Evolutionary conservation across 2,797 vertebrate species (phyloP).

Genomic region (Alca torda): DNA sequence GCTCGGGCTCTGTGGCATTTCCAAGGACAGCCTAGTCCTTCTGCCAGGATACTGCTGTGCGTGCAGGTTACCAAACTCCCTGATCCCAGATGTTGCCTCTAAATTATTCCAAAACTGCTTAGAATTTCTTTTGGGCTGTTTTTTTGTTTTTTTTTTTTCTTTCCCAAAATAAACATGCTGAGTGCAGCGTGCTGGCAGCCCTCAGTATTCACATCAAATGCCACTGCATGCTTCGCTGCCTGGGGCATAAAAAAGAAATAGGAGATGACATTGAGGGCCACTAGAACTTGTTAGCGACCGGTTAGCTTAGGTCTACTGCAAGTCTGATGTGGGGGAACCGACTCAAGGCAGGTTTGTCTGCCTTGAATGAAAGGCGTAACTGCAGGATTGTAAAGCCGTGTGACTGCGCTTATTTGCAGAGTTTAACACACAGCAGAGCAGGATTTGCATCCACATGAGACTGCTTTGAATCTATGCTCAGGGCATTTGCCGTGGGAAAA

Average conservation of each 20-base stretch:
- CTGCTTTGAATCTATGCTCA: background rate
- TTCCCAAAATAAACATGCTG: background rate
- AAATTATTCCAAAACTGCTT: background rate
- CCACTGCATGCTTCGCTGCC: background rate
- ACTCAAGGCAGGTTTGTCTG: background rate
- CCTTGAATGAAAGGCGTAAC: background rate
- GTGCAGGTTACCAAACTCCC: background rate
- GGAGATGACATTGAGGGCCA: background rate
- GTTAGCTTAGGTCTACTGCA: background rate
- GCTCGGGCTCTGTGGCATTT: background rate
- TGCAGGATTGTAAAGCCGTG: background rate
- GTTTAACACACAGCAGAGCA: background rate
- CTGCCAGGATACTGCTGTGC: background rate
- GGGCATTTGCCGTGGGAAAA: background rate
- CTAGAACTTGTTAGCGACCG: background rate
- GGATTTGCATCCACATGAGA: background rate
- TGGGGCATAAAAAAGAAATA: background rate
- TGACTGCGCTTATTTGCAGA: background rate
- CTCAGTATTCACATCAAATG: background rate
- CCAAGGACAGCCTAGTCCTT: background rate
- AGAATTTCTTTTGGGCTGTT: background rate
- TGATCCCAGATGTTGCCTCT: background rate
- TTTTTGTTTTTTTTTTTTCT: background rate
- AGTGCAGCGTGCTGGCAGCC: background rate
- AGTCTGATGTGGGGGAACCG: background rate